phyloP scores from a whole-genome alignment of 1,140 invertebrate species.

The Riptortus pedestris region DNA sequence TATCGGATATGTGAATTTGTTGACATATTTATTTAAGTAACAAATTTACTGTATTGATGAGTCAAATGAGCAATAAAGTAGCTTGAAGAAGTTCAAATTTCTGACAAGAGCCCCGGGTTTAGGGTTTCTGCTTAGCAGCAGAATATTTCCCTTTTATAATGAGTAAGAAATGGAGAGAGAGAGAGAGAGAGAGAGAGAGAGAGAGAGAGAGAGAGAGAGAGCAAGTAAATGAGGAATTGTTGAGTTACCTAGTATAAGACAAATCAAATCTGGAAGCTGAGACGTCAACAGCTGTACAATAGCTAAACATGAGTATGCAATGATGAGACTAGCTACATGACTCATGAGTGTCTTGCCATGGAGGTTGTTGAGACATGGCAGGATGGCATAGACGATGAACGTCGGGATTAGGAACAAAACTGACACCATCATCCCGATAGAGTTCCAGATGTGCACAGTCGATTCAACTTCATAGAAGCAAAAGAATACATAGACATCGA shows the following conservation, averaged over 20 bases:
- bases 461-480: conserved; percentile 22
- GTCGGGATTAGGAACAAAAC: conserved; percentile 51
- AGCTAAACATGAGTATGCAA: conserved; percentile 48
- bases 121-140: too few species aligned
- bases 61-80: too few species aligned
- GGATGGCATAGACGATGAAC: conserved; percentile 49
- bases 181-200: too few species aligned
- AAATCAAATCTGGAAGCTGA: not conserved
- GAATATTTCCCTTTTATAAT: too few species aligned
- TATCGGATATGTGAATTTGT: too few species aligned
- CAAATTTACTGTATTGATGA: too few species aligned
- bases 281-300: conserved; percentile 28
- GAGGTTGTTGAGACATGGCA: conserved; percentile 52
- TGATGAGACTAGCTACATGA: conserved; percentile 49
- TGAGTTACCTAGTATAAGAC: conserved; percentile 15
- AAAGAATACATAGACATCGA: conserved; percentile 19
- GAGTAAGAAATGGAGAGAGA: too few species aligned
- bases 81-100: too few species aligned
- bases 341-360: conserved; percentile 60
- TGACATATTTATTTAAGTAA: too few species aligned
- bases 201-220: too few species aligned
- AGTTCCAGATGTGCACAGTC: conserved; percentile 8
- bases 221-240: too few species aligned
- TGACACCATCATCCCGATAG: conserved; percentile 40
- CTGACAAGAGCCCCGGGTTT: too few species aligned